Evolutionary conservation across 2,113 vertebrate genomes (phyloP), one percentile per base, ranked within the genome.

Genomic region (Mohoua ochrocephala): DNA sequence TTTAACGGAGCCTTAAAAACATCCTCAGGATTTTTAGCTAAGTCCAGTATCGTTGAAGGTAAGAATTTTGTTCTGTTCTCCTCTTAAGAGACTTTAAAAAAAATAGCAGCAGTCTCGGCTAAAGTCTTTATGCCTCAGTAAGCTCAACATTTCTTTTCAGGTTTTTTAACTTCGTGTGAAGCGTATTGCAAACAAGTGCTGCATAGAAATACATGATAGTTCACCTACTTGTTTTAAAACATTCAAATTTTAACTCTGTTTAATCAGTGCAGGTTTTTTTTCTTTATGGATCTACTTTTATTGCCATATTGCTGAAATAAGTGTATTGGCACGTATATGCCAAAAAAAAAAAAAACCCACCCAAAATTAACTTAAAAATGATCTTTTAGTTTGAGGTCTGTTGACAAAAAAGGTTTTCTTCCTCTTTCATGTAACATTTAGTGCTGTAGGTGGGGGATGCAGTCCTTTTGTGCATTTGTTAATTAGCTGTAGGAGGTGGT

Each of bases 1-100:
- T 99, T 99, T 91, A 99, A 99, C 63, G 99, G 99, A 84, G 98
- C 99, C 21, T 97, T 99, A 61, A 99, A 99, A 97, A 92, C 98
- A 39, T 99, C 99, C 5, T 99, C 99, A 45, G 99, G 99, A 91
- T 99, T 99, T 97, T 98, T 99, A 76, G 99, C 99, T 61, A 99
- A 99, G 97, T 99, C 99, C 91, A 99, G 98, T 97, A 99, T 99
- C 60, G 98, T 99, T 79, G 99, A 99, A 99, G 99, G 99, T 99
- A 98, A 79, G 94, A 84, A 28, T 82, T 93, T 84, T 80, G 30
- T 78, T 61, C 10, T 70, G 17, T 11, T 91, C 79, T 82, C 15
- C 26, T 92, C 42, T 60, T 77, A 65, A 80, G 54, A 92, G 19
- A 81, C 24, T 23, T 49, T 1, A 6, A 16, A 27, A 45, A 49